phyloP scores from a whole-genome alignment of 2,888 invertebrate species.

The Amaurobius ferox region DNA sequence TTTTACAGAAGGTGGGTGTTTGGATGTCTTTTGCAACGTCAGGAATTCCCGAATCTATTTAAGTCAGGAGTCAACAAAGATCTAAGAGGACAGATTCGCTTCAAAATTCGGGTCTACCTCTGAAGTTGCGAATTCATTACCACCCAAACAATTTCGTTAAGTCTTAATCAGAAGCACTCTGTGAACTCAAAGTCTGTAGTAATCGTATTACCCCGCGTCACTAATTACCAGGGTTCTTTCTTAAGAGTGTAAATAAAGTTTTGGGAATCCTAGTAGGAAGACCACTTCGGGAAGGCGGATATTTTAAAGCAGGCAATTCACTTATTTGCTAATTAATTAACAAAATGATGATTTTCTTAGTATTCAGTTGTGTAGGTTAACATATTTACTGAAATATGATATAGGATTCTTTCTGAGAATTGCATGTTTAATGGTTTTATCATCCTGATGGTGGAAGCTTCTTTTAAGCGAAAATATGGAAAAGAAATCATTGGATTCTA shows the following conservation, averaged over 20 bases:
- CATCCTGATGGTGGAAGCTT: too few relatives aligned
- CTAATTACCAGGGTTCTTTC: conserved; percentile 64
- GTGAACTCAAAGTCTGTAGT: conserved; percentile 8
- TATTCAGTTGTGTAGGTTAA: background rate
- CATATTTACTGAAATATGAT: too few relatives aligned
- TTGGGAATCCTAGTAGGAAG: conserved; percentile 60
- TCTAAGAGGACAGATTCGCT: background rate
- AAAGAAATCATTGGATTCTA: too few relatives aligned
- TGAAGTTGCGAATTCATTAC: conserved; percentile 13
- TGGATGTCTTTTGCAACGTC: too few relatives aligned
- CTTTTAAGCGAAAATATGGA: too few relatives aligned
- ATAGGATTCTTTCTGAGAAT: too few relatives aligned
- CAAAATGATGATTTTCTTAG: background rate
- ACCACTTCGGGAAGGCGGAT: conserved; percentile 55
- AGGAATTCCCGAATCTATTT: too few relatives aligned
- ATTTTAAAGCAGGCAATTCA: conserved; percentile 51
- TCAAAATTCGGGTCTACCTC: background rate
- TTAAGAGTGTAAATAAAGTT: conserved; percentile 66
- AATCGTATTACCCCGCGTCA: conserved; percentile 63
- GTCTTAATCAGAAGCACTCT: background rate
- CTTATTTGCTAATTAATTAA: conserved; percentile 66
- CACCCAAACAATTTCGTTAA: conserved; percentile 41
- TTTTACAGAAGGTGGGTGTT: too few relatives aligned
- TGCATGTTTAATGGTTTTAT: too few relatives aligned
- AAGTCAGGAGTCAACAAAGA: conserved; percentile 1